Base-by-base conservation (phyloP, 2,888 invertebrate species). In the Diaphora mendica region DNA sequence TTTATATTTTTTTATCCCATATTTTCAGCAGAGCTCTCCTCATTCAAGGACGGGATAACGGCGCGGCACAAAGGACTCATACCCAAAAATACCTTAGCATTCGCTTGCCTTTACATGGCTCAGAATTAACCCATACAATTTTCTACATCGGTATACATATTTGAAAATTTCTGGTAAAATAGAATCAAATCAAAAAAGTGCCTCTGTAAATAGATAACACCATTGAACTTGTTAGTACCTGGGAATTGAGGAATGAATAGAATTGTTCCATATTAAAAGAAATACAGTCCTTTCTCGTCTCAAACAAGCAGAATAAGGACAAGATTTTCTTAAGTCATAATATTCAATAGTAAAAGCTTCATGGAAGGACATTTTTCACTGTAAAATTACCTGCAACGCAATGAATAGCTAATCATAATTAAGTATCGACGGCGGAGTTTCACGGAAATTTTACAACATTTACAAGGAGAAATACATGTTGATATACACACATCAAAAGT, bases 41-140 rank as follows among this genome's bases (percentile, higher is more conserved):
- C n/a, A 68, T 72, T 64, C 76, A 81, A 77, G 81, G 77, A 70
- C 76, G 77, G 70, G 64, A 68, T 71, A 71, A 65, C 73, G 76
- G 65, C 74, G 30, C 65, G 48, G 64, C 64, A 74, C 44, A 68
- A 78, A 80, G 71, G 73, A 77, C 68, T 59, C 59, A 71, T 72
- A 68, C 70, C 59, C 59, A 71, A 73, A 80, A 70, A 55, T 70
- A 73, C 44, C 23, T 70, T 55, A 77, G 64, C 39, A 72, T 74
- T 76, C 65, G 48, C 65, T 71, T 65, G 68, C 44, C 44, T 71
- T 72, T 42, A 33, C 64, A 33, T 35, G 33, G 51, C 35, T 30
- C 39, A 55, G 39, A 68, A 64, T 30, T 76, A 64, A 73, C 64
- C 48, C 59, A 42, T 48, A 68, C 23, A 39, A 65, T 71, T 68